phyloP scores from a whole-genome alignment of 2,888 invertebrate genomes.

The Crepidodera aurea region DNA sequence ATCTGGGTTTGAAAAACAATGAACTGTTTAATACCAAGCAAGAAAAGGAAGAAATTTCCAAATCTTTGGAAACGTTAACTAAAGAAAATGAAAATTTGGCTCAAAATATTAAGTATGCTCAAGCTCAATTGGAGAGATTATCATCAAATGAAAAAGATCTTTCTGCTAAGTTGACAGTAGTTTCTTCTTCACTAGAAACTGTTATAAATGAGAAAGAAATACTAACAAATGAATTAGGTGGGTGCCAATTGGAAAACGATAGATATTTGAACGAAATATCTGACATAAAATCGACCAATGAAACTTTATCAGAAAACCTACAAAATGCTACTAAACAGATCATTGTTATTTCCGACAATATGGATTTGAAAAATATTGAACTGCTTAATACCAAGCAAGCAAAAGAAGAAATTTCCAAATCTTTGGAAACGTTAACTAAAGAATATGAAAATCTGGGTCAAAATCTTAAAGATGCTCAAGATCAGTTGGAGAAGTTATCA shows the following conservation, averaged over 20 bases:
- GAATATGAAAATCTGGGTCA: no score
- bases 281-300: no score
- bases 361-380: constrained; percentile 43
- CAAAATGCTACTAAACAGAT: constrained; percentile 39
- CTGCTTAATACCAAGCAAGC: constrained; percentile 39
- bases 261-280: no score
- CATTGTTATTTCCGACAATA: constrained; percentile 38
- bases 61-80: not conserved
- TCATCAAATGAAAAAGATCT: no score
- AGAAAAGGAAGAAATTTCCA: constrained; percentile 40
- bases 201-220: not conserved
- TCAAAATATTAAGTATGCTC: no score
- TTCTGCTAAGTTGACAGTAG: no score
- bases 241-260: constrained; percentile 6
- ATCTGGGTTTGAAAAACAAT: constrained; percentile 41
- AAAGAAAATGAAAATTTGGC: no score
- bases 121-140: no score
- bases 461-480: no score
- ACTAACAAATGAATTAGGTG: not conserved
- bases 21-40: constrained; percentile 40
- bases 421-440: not conserved
- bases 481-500: no score
- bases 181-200: no score
- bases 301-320: constrained; percentile 10
- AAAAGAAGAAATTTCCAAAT: constrained; percentile 36